Conservation (phyloP, 2,888 invertebrate genomes). For the Leistus spinibarbis region DNA sequence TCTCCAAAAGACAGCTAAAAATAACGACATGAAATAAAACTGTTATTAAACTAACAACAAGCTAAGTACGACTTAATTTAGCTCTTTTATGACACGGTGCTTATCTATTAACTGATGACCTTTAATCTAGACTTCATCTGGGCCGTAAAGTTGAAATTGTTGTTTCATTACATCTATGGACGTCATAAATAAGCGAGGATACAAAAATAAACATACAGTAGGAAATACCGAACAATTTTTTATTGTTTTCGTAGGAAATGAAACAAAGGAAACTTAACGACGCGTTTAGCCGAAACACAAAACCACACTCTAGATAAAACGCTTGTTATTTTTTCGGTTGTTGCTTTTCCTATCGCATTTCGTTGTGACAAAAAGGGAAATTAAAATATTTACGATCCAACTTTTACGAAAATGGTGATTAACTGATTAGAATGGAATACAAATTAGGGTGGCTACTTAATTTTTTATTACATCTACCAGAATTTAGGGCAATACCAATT, state of each 20-base stretch:
- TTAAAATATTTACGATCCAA: neutral
- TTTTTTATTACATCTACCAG: too few relatives aligned
- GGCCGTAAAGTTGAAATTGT: neutral
- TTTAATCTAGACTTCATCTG: neutral
- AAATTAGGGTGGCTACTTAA: neutral
- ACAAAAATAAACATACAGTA: neutral
- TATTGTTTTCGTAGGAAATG: neutral
- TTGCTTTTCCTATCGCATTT: slow-evolving; percentile 5
- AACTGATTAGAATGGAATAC: neutral
- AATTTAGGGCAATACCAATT: too few relatives aligned
- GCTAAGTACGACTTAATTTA: too few relatives aligned
- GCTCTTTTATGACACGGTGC: too few relatives aligned
- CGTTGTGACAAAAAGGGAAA: neutral
- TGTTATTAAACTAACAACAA: too few relatives aligned
- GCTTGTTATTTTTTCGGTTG: slow-evolving; percentile 24
- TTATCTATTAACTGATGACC: too few relatives aligned
- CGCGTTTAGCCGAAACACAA: slow-evolving; percentile 16
- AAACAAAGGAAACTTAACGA: slow-evolving; percentile 23
- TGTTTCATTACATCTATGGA: too few relatives aligned
- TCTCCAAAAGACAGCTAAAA: too few relatives aligned
- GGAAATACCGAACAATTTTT: neutral
- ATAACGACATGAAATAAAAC: too few relatives aligned
- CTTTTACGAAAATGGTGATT: neutral
- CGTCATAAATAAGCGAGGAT: neutral
- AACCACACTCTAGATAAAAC: slow-evolving; percentile 7